Evolutionary conservation across 1,140 invertebrate genomes (phyloP), one percentile per base, ranked within the genome.

Genomic region (Dendrolimus punctatus): DNA sequence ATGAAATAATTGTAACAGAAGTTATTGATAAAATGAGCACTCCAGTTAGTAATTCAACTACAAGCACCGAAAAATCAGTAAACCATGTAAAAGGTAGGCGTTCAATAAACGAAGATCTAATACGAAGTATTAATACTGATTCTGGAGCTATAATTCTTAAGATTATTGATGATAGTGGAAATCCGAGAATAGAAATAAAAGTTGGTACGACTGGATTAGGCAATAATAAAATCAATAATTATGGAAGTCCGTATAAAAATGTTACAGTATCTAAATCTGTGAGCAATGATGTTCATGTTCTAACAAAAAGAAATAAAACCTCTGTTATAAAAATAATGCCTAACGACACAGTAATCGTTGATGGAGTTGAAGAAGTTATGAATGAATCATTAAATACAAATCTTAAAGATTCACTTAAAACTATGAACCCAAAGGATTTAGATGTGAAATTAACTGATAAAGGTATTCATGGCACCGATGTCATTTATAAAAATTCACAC

Each of bases 111-210:
- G 51, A 63, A 8, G 41, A 53, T 2, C 47, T 55, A 37, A 23
- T 43, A 39, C 6, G 39, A 39, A 46, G 43, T 8, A 8, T 55
- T 6, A 8, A 53, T 39, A 46, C 42, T 6, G 51, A 59, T 40
- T 8, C 51, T 8, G 38, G 40, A n/a, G 60, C 63, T 6, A 47
- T 76, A n/a, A 45, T 67, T 40, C 39, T 76, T 3, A 68, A 66
- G 10, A 55, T 72, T 38, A 40, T 66, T 40, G 55, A 68, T 39
- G 45, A 60, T 0, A 59, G 49, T 23, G 58, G 62, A 10, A 6
- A 55, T 40, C 52, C 60, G 4, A 62, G 46, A 60, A 55, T 68
- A 42, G 57, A 70, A 57, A 63, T 72, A 6, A 67, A 66, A 57
- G 6, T 73, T 23, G 39, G 60, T 10, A 50, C 8, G 4, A 50